A percentile compares a stretch with the other conserved stretches of the same genome.
phyloP scores from a whole-genome alignment of 2,113 vertebrate genomes.

The Columba livia region DNA sequence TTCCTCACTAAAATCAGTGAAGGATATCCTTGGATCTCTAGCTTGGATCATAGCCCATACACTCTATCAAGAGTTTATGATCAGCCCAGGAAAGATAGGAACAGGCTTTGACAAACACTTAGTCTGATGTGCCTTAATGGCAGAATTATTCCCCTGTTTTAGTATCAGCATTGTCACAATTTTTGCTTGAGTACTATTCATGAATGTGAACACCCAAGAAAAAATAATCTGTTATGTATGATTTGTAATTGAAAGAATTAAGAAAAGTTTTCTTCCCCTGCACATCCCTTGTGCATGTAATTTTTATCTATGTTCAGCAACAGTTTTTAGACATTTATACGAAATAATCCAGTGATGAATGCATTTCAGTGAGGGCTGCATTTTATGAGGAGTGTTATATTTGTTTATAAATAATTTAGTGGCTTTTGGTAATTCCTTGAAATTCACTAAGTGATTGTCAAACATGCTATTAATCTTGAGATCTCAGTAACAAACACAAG shows the following conservation, averaged over 20 bases:
- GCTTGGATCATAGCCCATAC: fast-evolving
- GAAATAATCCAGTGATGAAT: background rate
- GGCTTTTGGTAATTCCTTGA: background rate
- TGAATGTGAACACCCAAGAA: background rate
- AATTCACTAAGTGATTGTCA: background rate
- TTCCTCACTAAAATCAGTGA: background rate
- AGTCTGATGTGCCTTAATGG: background rate
- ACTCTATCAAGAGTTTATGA: background rate
- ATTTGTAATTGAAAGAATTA: background rate
- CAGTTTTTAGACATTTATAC: background rate
- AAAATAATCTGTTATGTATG: background rate
- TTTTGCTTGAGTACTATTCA: background rate
- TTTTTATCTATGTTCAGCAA: background rate
- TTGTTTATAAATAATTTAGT: constrained; percentile 22
- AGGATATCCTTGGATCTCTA: background rate
- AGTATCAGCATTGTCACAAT: background rate
- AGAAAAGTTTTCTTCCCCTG: background rate
- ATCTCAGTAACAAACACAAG: background rate
- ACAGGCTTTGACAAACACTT: background rate
- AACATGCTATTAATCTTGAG: background rate
- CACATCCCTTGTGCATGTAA: no score
- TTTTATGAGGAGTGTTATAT: background rate
- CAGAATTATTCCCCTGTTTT: background rate
- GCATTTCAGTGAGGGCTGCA: background rate
- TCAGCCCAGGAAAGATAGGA: background rate